Base-by-base conservation (phyloP, 2,888 invertebrate genomes). In the Stratiomys singularior region DNA sequence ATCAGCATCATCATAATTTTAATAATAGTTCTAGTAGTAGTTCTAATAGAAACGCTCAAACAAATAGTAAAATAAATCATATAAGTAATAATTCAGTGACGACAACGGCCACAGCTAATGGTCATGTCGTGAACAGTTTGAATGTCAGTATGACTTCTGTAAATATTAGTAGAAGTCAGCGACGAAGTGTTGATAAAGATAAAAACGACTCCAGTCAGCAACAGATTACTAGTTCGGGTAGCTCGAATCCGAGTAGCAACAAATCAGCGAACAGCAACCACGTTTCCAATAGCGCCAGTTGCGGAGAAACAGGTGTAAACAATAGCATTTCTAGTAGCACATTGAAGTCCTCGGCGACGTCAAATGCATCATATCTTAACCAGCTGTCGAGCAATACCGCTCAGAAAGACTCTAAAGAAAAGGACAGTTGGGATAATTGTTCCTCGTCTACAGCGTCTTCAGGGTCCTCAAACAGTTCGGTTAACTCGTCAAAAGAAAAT, bases 121-220 rank as follows among this genome's bases (percentile, higher is more conserved):
- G 82, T 9, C 81, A 82, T 77, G 78, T 81, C 63, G 76, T 72
- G 44, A 82, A 82, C 81, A 78, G 76, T 79, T 81, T 84, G 72
- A 86, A 85, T 82, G 84, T 84, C 27, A 83, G 85, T 76, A 80
- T 78, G 81, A 82, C 77, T 81, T 81, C 72, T 82, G 81, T 69
- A 83, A 82, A 69, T 82, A 81, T 63, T 37, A 84, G 85, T 81
- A 85, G 83, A 81, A 85, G 84, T 82, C 85, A 86, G 64, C 86
- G 86, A 78, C 80, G 80, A 52, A 86, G 87, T 82, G 81, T 84
- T 81, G 87, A 87, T 80, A 87, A 87, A 81, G 87, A 87, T 60
- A 87, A 83, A 77, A 84, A 83, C 46, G 66, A 77, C 44, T 77
- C 76, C 21, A 30, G 46, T 27, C 67, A 72, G n/a, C 77, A 78